These are phyloP conservation scores for Drosophila kikkawai DNA, from an alignment of 1,140 invertebrate genomes.

Conservation along the genomic window DNA sequence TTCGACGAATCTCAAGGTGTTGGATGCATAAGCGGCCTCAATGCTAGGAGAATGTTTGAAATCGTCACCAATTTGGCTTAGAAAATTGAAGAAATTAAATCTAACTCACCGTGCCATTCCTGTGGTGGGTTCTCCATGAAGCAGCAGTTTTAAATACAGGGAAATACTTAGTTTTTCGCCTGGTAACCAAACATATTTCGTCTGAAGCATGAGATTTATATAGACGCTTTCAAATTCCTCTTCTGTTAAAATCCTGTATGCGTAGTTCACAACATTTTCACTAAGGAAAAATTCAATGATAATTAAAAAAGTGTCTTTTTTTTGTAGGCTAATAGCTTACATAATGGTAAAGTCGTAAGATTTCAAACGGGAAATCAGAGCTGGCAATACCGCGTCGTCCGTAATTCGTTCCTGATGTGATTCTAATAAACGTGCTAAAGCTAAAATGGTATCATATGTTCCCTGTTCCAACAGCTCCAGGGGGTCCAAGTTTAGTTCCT, in stretches of 20 bases:
- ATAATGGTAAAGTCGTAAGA: not conserved
- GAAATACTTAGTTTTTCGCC: too few relatives aligned
- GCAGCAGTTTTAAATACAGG: not conserved
- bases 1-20: not conserved
- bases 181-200: not conserved
- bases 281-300: not conserved
- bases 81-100: not conserved
- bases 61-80: too few relatives aligned
- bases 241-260: not conserved
- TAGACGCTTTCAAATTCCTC: not conserved
- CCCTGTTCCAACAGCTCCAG: not conserved
- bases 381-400: not conserved
- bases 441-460: not conserved
- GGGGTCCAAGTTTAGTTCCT: not conserved
- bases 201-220: too few relatives aligned
- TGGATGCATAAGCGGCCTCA: not conserved
- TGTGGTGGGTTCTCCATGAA: not conserved
- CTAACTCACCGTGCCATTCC: not conserved
- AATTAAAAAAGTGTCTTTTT: too few relatives aligned
- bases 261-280: not conserved
- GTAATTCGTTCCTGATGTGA: not conserved
- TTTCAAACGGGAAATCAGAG: not conserved
- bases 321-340: not conserved
- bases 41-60: not conserved
- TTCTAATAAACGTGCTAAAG: not conserved